Evolutionary conservation across 2,113 vertebrate species (phyloP), one percentile per base, ranked within the genome.

Genomic region (Pomatorhinus ruficollis): DNA sequence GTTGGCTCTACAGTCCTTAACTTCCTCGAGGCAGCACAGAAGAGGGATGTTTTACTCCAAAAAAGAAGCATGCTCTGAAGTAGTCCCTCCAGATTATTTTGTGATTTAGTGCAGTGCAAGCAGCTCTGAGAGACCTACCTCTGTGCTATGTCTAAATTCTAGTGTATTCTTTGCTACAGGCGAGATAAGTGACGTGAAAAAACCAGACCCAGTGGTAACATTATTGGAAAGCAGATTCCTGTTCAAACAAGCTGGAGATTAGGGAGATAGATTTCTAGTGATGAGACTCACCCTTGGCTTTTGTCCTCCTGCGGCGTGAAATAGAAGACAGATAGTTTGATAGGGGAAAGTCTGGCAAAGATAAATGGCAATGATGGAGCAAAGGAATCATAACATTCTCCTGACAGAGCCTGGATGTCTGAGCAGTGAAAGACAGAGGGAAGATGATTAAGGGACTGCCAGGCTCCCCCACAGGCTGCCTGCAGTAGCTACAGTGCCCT

Each of bases 211-310:
- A 93, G 59, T 70, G 70, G 89, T 87, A 96, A 91, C 33, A 66
- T 91, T 97, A 95, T 94, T 96, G 96, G 93, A 97, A 97, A 96
- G 95, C 93, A 97, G 85, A 96, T 68, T 94, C 95, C 50, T 97
- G 94, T 91, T 95, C 66, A 80, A 95, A 96, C 95, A 97, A 69
- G 93, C 82, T 85, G 1, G 11, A 97, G 93, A 96, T 96, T 57
- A 95, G 66, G 60, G 47, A 88, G 9, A 77, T 10, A 96, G 71
- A 93, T 93, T 92, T 96, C 92, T 86, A 93, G 90, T 74, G 87
- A 94, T 30, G 87, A 95, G 78, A 90, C 87, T 95, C 87, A 90
- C 76, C 78, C n/a, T 87, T 96, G 90, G 89, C 89, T 94, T 96
- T 93, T 96, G 91, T 95, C 70, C 86, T 88, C 70, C 47, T 60